Percentiles rank a stretch among this genome's conserved stretches.
phyloP scores from a whole-genome alignment of 1,140 invertebrate species.

The Oedothorax gibbosus region DNA sequence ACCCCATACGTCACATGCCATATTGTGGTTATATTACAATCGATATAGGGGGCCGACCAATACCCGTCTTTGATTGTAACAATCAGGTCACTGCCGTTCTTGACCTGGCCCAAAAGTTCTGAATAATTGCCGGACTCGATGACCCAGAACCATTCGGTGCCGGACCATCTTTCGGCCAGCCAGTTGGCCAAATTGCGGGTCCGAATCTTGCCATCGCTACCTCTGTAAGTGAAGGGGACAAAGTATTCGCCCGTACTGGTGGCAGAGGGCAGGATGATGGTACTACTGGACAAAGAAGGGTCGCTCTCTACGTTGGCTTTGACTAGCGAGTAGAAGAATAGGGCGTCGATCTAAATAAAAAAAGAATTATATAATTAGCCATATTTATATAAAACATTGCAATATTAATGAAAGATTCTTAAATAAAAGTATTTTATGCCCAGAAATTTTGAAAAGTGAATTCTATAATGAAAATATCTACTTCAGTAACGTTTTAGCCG shows the following conservation, averaged over 20 bases:
- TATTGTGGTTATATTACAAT: constrained; percentile 80
- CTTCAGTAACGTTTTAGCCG: too few species aligned
- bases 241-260: constrained; percentile 23
- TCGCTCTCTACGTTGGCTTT: constrained; percentile 62
- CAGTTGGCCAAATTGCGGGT: constrained; percentile 1
- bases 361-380: neutral
- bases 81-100: constrained; percentile 31
- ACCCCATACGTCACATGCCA: constrained; percentile 96
- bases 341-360: constrained; percentile 51
- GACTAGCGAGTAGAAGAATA: constrained; percentile 62
- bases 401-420: too few species aligned
- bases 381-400: too few species aligned
- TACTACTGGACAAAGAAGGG: constrained; percentile 52
- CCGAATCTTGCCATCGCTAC: constrained; percentile 20
- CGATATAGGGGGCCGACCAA: constrained; percentile 94
- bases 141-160: constrained; percentile 56
- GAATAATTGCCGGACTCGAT: constrained; percentile 25
- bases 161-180: constrained; percentile 12
- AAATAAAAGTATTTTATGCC: too few species aligned
- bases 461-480: too few species aligned
- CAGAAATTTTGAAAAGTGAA: too few species aligned
- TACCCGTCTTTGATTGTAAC: constrained; percentile 78
- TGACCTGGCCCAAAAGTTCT: constrained; percentile 24
- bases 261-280: constrained; percentile 50
- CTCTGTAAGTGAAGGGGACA: constrained; percentile 53